These are phyloP conservation scores for Hirundo rustica DNA, from an alignment of 2,797 vertebrate genomes.

Conservation along the genomic window DNA sequence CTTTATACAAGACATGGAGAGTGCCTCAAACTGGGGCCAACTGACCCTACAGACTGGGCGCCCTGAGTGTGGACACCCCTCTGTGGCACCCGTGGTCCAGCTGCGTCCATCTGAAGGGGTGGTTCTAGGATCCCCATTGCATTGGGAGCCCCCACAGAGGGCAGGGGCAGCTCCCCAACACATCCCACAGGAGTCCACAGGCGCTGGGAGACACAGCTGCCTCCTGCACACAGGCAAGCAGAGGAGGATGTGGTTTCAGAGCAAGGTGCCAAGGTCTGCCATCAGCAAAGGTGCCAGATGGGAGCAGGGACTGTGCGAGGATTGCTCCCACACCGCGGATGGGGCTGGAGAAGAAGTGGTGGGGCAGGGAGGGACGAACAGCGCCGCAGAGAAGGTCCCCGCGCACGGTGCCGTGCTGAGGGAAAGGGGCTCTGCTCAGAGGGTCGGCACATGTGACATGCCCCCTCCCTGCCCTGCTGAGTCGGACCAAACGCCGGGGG, in stretches of 20 bases:
- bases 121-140: neutral
- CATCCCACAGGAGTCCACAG: neutral
- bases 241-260: neutral
- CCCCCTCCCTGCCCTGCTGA: neutral
- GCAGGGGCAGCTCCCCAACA: neutral
- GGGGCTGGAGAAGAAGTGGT: fast-evolving
- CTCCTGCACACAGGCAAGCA: neutral
- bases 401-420: fast-evolving
- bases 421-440: neutral
- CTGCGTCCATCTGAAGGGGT: neutral
- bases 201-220: fast-evolving
- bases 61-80: neutral
- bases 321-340: fast-evolving
- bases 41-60: neutral
- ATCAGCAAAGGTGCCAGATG: neutral
- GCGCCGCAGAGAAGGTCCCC: neutral
- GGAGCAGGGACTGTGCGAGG: fast-evolving
- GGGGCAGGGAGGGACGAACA: fast-evolving
- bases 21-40: neutral
- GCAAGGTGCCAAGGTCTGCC: neutral
- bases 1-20: neutral
- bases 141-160: neutral
- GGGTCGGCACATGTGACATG: fast-evolving
- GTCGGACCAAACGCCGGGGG: neutral
- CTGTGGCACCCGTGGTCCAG: fast-evolving